These are phyloP conservation scores for Merluccius polli DNA, from an alignment of 2,797 vertebrate species.

Conservation along the genomic window DNA sequence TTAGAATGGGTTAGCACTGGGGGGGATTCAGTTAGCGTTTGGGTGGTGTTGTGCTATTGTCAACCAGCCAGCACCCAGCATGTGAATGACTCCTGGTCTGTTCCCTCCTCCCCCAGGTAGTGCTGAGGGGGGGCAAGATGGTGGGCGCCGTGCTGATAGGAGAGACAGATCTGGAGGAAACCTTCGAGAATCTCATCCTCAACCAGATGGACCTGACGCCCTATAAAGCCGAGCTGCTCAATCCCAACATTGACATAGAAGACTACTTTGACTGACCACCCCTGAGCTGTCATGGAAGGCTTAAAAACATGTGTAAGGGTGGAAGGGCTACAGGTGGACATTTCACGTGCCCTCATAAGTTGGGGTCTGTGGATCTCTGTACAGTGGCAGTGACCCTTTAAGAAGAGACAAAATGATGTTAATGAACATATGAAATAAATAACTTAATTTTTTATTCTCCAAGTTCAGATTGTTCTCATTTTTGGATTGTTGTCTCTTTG, in stretches of 20 bases:
- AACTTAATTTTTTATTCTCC: not conserved
- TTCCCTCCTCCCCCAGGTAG: conserved; percentile 51
- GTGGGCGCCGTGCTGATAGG: conserved; percentile 90
- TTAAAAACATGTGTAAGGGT: too few species aligned
- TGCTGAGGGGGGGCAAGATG: conserved; percentile 85
- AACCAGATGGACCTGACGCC: conserved; percentile 92
- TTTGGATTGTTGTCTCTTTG: not conserved
- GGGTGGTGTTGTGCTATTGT: not conserved
- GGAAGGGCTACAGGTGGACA: too few species aligned
- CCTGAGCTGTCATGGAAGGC: too few species aligned
- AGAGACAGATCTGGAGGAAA: conserved; percentile 94
- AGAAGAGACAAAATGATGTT: not conserved
- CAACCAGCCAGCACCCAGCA: not conserved
- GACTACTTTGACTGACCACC: conserved; percentile 90
- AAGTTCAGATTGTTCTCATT: not conserved
- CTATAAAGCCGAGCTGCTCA: conserved; percentile 86
- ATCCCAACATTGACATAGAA: conserved; percentile 92
- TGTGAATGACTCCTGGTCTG: not conserved
- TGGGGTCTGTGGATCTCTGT: not conserved
- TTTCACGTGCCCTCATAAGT: too few species aligned
- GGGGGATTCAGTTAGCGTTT: not conserved
- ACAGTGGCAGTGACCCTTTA: not conserved
- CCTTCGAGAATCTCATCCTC: conserved; percentile 96
- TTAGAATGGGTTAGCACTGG: not conserved
- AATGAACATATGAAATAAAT: not conserved